Base-by-base conservation (phyloP, 2,888 invertebrate genomes). In the Lepeophtheirus nordmannii region DNA sequence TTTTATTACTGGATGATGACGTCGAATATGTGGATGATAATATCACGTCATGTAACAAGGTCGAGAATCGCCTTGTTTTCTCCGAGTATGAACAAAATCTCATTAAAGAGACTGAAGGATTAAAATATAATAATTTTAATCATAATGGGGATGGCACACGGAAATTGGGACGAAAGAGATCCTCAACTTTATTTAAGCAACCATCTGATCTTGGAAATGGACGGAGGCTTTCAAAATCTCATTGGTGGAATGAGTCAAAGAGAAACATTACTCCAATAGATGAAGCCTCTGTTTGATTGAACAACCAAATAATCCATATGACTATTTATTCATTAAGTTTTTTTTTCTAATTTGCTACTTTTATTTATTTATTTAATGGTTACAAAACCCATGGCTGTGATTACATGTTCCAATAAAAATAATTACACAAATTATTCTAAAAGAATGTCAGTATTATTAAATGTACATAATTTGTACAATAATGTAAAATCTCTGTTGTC, bases 81-180 rank as follows among this genome's bases (percentile, higher is more conserved):
- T 86, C 86, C 72, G 88, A 88, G 75, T 87, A 86, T 75, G 87
- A 88, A 75, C 87, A 87, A 77, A 87, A 87, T 75, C 77, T 87
- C 68, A 86, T 85, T 72, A 85, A 86, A 1, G 86, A 86, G 74
- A 80, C 85, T 77, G 86, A 86, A 22, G 83, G 83, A 71, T 59
- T 40, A 10, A 30, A 23, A 14, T 30, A 30, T 30, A 30, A 30
- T 7, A 30, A 30, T 30, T 7, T 30, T 30, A 30, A 30, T 30
- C 2, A 46, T 46, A 46, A 46, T 46, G n/a, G 14, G 17, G 53
- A 46, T 14, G 53, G 53, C 2, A 5, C 53, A n/a, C 14, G 17
- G 53, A 46, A 17, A 17, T 17, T 46, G 14, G 53, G 53, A 46
- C 2, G 53, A 8, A 46, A 46, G 8, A 14, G 53, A 14, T 46